These are phyloP conservation scores for Nannoperca obscura DNA, from an alignment of 2,797 vertebrate species.

Conservation along the genomic window DNA sequence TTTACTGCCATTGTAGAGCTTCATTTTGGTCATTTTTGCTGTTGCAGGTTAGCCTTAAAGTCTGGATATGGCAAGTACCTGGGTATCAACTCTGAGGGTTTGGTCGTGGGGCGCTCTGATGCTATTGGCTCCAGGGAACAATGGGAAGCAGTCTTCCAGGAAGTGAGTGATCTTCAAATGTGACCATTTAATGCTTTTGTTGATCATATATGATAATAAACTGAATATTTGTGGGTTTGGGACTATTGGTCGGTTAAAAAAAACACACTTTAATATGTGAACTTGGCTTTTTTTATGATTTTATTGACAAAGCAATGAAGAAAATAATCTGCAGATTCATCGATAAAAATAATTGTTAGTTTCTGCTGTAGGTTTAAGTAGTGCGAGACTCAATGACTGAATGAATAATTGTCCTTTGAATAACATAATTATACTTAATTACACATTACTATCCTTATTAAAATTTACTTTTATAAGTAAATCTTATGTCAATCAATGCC, in stretches of 20 bases:
- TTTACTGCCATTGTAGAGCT: not conserved
- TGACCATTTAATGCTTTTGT: not conserved
- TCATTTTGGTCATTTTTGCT: not conserved
- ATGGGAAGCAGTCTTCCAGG: conserved; percentile 96
- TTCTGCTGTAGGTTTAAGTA: not conserved
- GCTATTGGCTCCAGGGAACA: conserved; percentile 98
- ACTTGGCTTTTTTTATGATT: not conserved
- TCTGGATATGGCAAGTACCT: conserved; percentile 98
- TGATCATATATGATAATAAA: not conserved
- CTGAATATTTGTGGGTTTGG: not conserved
- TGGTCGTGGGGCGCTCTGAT: conserved; percentile 95
- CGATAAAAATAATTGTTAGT: not conserved
- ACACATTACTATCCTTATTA: not conserved
- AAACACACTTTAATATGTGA: not conserved
- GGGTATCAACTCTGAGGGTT: conserved; percentile 94
- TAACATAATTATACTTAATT: not conserved
- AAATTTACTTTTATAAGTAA: not conserved
- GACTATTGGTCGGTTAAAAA: not conserved
- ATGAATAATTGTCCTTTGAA: not conserved
- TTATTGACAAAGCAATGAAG: not conserved
- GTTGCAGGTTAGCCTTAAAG: conserved; percentile 93
- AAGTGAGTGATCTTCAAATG: conserved; percentile 84
- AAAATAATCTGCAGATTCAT: not conserved
- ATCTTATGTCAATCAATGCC: not conserved
- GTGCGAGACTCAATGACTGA: not conserved